phyloP scores from a whole-genome alignment of 2,888 invertebrate genomes.

The Gastrophysa polygoni region DNA sequence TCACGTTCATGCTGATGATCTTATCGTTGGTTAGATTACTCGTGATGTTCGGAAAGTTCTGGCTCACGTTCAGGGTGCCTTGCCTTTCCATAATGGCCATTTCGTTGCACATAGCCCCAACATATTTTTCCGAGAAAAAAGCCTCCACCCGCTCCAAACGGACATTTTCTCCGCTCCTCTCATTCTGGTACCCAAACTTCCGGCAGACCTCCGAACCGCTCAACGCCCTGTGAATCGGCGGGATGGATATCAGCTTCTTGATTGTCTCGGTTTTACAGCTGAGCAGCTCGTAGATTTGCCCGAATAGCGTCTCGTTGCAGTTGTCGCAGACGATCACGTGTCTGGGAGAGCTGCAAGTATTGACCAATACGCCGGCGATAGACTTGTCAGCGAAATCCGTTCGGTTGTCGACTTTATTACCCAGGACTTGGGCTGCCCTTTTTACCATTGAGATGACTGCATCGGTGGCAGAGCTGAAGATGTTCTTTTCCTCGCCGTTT shows the following conservation, averaged over 20 bases:
- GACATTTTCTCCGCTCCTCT: background rate
- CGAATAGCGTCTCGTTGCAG: constrained; percentile 74
- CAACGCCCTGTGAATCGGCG: constrained; percentile 67
- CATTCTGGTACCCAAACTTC: constrained; percentile 62
- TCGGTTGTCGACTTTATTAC: constrained; percentile 68
- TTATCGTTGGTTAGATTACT: constrained; percentile 35
- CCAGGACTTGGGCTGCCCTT: constrained; percentile 86
- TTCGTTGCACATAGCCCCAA: constrained; percentile 80
- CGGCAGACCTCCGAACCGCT: constrained; percentile 67
- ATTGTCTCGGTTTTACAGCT: constrained; percentile 72
- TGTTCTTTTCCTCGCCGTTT: constrained; percentile 63
- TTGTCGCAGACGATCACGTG: constrained; percentile 76
- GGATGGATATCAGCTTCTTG: constrained; percentile 65
- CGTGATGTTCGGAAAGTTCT: constrained; percentile 48
- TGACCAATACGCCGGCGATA: constrained; percentile 55
- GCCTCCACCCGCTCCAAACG: constrained; percentile 56
- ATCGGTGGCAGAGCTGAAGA: constrained; percentile 87
- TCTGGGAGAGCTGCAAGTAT: constrained; percentile 72
- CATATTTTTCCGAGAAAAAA: constrained; percentile 70
- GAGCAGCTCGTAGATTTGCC: constrained; percentile 72
- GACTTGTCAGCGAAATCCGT: constrained; percentile 63
- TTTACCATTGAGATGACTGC: constrained; percentile 92
- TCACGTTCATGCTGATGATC: constrained; percentile 33
- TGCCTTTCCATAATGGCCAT: constrained; percentile 71
- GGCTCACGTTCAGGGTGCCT: constrained; percentile 69